Evolutionary conservation across 2,113 vertebrate species (phyloP).

Genomic region (Lynx canadensis): DNA sequence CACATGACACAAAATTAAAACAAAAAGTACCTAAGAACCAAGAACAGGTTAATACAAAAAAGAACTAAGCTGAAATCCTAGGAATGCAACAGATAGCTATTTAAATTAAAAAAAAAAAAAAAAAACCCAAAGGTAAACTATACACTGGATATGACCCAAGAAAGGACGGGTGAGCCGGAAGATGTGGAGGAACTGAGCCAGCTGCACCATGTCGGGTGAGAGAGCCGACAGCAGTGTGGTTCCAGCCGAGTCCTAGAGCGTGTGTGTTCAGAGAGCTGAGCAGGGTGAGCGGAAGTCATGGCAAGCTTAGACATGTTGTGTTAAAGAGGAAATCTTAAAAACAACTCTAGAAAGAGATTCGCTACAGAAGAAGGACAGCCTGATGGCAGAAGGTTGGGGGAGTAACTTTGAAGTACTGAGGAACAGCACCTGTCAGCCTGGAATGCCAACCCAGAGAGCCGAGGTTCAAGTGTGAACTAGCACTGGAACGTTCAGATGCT

Average conservation of each 20-base stretch:
- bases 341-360: background rate
- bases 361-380: background rate
- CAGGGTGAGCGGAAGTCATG: background rate
- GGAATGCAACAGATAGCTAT: background rate
- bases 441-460: no score
- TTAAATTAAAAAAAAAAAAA: background rate
- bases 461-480: fast-evolving
- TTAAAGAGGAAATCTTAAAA: background rate
- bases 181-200: fast-evolving
- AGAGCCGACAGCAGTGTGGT: background rate
- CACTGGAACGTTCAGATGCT: fast-evolving
- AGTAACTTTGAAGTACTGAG: no score
- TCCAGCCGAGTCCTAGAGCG: fast-evolving
- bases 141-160: fast-evolving
- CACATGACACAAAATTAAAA: no score
- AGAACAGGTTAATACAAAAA: background rate
- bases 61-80: background rate
- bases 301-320: background rate
- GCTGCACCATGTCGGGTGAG: fast-evolving
- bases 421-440: background rate
- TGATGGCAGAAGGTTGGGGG: background rate
- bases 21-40: background rate
- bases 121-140: fast-evolving
- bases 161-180: background rate
- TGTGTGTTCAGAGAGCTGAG: background rate